Percentiles rank a stretch among this genome's conserved stretches.
phyloP scores from a whole-genome alignment of 2,113 vertebrate species.

The Calidris pugnax region DNA sequence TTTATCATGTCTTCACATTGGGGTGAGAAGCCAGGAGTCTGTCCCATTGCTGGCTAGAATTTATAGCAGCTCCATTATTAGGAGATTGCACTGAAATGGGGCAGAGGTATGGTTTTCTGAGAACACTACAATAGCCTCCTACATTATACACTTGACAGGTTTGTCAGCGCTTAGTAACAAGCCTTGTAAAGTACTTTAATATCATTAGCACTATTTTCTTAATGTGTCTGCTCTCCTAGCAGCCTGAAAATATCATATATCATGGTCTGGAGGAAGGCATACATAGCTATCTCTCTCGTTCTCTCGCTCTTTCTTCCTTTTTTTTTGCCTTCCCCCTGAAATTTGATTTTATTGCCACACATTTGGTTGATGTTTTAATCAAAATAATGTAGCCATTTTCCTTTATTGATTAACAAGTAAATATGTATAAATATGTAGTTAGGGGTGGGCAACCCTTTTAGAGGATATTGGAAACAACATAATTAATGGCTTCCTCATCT shows the following conservation, averaged over 20 bases:
- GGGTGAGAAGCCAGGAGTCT: conserved; percentile 87
- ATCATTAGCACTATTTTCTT: conserved; percentile 98
- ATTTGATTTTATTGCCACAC: conserved; percentile 73
- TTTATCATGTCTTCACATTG: conserved; percentile 93
- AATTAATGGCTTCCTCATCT: conserved; percentile 74
- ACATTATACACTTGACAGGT: conserved; percentile 96
- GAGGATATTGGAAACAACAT: conserved; percentile 76
- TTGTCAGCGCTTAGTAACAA: conserved; percentile 93
- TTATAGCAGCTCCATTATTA: conserved; percentile 95
- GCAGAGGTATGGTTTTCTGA: conserved; percentile 90
- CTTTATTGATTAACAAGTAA: conserved; percentile 87
- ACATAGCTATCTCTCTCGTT: conserved; percentile 56
- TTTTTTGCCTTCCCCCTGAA: conserved; percentile 58
- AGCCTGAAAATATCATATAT: conserved; percentile 90
- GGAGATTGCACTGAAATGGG: conserved; percentile 88
- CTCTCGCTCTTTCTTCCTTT: not conserved
- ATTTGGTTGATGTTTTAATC: conserved; percentile 80
- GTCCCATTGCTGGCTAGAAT: conserved; percentile 89
- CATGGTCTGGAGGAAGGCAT: conserved; percentile 68
- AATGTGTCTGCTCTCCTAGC: conserved; percentile 90
- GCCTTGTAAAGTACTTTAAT: conserved; percentile 95
- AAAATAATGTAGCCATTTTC: conserved; percentile 84
- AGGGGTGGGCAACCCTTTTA: conserved; percentile 79
- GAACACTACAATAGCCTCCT: conserved; percentile 89
- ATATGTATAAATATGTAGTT: conserved; percentile 85